phyloP scores from a whole-genome alignment of 2,113 vertebrate species.

The Psammodynastes pulverulentus region DNA sequence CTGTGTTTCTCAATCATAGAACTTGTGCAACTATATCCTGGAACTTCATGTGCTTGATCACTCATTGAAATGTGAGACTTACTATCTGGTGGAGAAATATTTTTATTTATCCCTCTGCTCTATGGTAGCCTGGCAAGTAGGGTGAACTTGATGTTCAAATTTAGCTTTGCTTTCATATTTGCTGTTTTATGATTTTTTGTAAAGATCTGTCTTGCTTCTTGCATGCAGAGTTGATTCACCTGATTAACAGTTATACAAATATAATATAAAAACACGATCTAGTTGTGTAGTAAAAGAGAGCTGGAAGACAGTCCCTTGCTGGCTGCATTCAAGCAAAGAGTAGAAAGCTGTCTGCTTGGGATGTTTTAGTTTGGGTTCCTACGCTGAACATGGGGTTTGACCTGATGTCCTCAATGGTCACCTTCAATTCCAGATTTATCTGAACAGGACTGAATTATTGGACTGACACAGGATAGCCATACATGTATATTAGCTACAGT shows the following conservation, averaged over 20 bases:
- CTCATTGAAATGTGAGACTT: neutral
- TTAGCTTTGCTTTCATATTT: neutral
- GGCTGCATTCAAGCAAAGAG: neutral
- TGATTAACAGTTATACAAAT: neutral
- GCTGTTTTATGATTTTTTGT: neutral
- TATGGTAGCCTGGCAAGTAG: neutral
- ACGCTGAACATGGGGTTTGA: neutral
- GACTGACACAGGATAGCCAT: neutral
- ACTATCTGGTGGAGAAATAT: neutral
- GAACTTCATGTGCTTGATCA: neutral
- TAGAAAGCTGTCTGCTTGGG: neutral
- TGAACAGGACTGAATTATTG: neutral
- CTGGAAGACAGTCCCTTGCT: neutral
- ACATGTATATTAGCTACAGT: neutral
- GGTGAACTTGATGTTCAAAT: neutral
- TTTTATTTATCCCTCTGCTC: neutral
- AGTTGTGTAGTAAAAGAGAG: too few species aligned
- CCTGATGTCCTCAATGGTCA: neutral
- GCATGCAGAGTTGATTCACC: neutral
- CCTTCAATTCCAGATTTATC: neutral
- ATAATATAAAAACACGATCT: neutral
- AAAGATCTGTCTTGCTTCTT: neutral
- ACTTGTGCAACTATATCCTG: neutral
- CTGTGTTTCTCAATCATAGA: neutral
- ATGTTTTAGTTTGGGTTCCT: neutral